phyloP scores from a whole-genome alignment of 1,140 invertebrate genomes.

The Drosophila willistoni region DNA sequence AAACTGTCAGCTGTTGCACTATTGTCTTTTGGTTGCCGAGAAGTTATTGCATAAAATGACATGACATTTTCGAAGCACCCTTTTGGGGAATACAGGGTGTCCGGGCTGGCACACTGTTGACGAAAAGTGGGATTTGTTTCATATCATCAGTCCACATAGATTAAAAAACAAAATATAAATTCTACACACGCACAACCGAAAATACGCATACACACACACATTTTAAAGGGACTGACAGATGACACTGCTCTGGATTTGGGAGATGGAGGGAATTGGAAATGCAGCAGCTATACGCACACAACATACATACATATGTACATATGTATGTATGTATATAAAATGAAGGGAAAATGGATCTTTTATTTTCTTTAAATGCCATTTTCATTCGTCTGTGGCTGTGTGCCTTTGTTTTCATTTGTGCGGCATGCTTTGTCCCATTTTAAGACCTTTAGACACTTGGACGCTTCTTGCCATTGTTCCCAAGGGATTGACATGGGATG shows the following conservation, averaged over 20 bases:
- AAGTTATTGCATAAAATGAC: too few species aligned
- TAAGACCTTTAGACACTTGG: slow-evolving; percentile 64
- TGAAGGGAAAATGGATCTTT: slow-evolving; percentile 67
- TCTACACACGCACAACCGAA: slow-evolving; percentile 16
- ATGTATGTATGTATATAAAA: not conserved
- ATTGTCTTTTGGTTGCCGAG: too few species aligned
- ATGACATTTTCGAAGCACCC: too few species aligned
- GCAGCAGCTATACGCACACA: slow-evolving; percentile 29
- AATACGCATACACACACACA: slow-evolving; percentile 2
- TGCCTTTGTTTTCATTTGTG: slow-evolving; percentile 68
- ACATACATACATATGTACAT: not conserved
- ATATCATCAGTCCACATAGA: slow-evolving; percentile 21
- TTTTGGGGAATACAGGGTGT: too few species aligned
- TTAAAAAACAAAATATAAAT: slow-evolving; percentile 36
- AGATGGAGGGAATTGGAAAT: slow-evolving; percentile 38
- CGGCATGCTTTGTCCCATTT: slow-evolving; percentile 78
- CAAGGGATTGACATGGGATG: slow-evolving; percentile 49
- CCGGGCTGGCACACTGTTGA: too few species aligned
- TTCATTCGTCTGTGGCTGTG: slow-evolving; percentile 67
- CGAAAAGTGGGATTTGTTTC: too few species aligned
- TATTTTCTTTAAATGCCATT: slow-evolving; percentile 72
- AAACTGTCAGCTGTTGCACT: too few species aligned
- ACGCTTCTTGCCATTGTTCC: slow-evolving; percentile 49
- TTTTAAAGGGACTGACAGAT: slow-evolving; percentile 54
- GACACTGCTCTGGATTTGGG: slow-evolving; percentile 67